Evolutionary conservation across 2,888 invertebrate species (phyloP).

Genomic region (Troides oblongomaculatus): DNA sequence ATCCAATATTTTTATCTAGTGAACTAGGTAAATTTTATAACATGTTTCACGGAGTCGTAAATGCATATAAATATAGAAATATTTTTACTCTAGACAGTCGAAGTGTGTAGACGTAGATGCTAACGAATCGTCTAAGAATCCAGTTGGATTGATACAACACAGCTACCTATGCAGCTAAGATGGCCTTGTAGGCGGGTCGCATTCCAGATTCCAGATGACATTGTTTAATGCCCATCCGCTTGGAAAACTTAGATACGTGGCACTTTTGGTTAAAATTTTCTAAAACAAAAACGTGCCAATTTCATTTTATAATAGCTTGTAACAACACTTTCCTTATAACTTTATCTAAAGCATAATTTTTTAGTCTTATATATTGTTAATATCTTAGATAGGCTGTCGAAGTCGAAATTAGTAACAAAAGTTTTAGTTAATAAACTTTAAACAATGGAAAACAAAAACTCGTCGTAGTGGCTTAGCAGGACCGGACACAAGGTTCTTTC

Average conservation of each 20-base stretch:
- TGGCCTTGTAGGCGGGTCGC: slow-evolving; percentile 74
- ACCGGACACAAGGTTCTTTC: slow-evolving; percentile 32
- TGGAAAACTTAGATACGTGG: not conserved
- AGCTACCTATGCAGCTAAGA: slow-evolving; percentile 39
- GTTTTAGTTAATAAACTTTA: slow-evolving; percentile 8
- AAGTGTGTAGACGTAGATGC: slow-evolving; percentile 6
- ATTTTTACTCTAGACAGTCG: not conserved
- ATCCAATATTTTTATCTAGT: too few species aligned
- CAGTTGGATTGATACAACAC: slow-evolving; percentile 22
- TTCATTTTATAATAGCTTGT: not conserved
- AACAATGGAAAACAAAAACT: slow-evolving; percentile 19
- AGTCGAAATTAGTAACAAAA: not conserved
- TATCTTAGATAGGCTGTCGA: not conserved
- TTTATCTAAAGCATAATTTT: too few species aligned
- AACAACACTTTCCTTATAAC: too few species aligned
- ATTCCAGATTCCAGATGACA: slow-evolving; percentile 73
- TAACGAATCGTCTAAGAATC: slow-evolving; percentile 36
- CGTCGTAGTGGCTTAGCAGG: slow-evolving; percentile 26
- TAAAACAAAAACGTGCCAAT: not conserved
- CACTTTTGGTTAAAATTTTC: not conserved
- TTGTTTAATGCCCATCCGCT: slow-evolving; percentile 52
- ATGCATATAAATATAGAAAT: not conserved
- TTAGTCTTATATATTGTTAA: not conserved
- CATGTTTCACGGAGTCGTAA: not conserved
- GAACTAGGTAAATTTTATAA: not conserved